phyloP scores from a whole-genome alignment of 2,888 invertebrate genomes.

The Plutella xylostella region DNA sequence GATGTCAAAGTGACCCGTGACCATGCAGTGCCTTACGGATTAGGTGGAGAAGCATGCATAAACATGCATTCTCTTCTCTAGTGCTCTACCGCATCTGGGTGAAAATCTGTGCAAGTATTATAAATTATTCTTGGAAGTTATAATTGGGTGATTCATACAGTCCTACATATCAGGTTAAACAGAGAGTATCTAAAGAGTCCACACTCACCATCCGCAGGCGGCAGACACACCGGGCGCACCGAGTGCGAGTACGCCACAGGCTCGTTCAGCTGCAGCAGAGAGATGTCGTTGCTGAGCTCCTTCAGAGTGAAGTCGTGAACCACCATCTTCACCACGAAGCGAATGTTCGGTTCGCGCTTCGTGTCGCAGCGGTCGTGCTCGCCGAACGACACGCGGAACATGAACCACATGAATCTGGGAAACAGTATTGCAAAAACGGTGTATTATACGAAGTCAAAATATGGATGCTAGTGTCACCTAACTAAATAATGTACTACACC shows the following conservation, averaged over 20 bases:
- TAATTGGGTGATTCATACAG: too few species aligned
- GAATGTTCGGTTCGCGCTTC: conserved; percentile 74
- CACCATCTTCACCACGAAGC: conserved; percentile 78
- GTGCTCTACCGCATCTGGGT: too few species aligned
- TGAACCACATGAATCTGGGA: conserved; percentile 87
- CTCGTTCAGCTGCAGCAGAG: conserved; percentile 80
- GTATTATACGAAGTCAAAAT: too few species aligned
- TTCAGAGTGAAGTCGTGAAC: conserved; percentile 84
- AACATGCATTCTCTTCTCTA: too few species aligned
- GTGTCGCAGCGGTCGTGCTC: conserved; percentile 86
- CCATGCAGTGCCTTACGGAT: too few species aligned
- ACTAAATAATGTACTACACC: too few species aligned
- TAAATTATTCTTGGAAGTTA: too few species aligned
- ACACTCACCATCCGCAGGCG: conserved; percentile 62
- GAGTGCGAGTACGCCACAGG: conserved; percentile 80
- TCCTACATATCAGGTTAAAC: too few species aligned
- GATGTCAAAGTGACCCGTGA: too few species aligned
- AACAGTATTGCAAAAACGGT: conserved; percentile 1
- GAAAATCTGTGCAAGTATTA: too few species aligned
- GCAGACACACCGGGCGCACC: conserved; percentile 86
- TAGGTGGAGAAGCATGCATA: too few species aligned
- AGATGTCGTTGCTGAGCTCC: conserved; percentile 88
- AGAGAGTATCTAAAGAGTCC: not conserved
- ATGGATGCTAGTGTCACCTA: too few species aligned
- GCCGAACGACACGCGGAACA: conserved; percentile 88